Evolutionary conservation across 2,797 vertebrate genomes (phyloP), one percentile per base, ranked within the genome.

Genomic region (Chrysocyon brachyurus): DNA sequence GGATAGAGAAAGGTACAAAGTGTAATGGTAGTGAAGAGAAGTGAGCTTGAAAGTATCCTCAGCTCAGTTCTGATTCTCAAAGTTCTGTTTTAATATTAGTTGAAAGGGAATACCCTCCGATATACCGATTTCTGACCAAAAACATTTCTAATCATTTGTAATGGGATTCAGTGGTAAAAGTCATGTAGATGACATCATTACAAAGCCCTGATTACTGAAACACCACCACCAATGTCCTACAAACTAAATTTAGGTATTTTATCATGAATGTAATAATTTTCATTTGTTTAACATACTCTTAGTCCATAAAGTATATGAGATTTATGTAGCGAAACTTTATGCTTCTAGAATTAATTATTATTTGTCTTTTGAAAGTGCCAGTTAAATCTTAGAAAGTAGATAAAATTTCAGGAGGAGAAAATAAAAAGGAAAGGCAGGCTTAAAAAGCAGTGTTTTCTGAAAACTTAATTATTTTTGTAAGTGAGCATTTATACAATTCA

Each of bases 291-390:
- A 72, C 22, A 49, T 31, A n/a, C 3, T 79, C 31, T 94, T 79
- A 49, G 49, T 81, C 26, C 57, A 31, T 61, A 91, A 87, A 94
- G 40, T 59, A 87, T 57, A 26, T 40, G 26, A 93, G 66, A 95
- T 85, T 92, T 86, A 66, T 12, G 72, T 57, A 22, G 68, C 88
- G 22, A 36, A 10, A 57, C 16, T 75, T 86, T 72, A 5, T 70
- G 40, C 73, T 90, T 90, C 84, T 90, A 56, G 70, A 61, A 75
- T 31, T 57, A 64, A 83, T 83, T 85, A 66, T 64, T 33, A n/a
- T 90, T 96, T 97, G 94, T 66, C 46, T 95, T 82, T 91, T 92
- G 72, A 90, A 96, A 95, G 17, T 89, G 36, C 6, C 59, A 57
- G 40, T 87, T 79, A 97, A 97, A 75, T 82, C 57, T 77, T 81